These are phyloP conservation scores for Bombus superbus DNA, from an alignment of 1,140 invertebrate genomes.

Conservation along the genomic window DNA sequence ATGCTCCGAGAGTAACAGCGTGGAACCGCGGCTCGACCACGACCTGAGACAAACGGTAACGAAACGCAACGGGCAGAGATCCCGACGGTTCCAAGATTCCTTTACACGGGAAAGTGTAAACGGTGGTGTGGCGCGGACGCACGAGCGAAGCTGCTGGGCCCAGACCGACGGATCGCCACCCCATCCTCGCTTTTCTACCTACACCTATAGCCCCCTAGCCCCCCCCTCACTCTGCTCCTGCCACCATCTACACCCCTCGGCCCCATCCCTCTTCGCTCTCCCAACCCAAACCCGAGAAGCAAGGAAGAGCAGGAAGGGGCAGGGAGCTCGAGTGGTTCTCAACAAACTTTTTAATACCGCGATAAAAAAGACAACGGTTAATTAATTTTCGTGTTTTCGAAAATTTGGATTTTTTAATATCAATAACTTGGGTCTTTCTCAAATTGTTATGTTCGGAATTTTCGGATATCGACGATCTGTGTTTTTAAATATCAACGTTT, in stretches of 20 bases:
- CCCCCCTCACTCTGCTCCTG: not conserved
- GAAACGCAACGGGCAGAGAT: slow-evolving; percentile 64
- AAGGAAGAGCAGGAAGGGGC: slow-evolving; percentile 55
- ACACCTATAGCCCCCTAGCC: slow-evolving; percentile 59
- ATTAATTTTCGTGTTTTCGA: not conserved
- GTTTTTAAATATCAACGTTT: not conserved
- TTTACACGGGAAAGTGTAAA: slow-evolving; percentile 76
- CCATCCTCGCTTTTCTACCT: slow-evolving; percentile 40
- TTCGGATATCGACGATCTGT: not conserved
- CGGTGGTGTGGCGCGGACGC: slow-evolving; percentile 73
- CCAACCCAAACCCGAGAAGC: slow-evolving; percentile 41
- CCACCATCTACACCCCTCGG: not conserved
- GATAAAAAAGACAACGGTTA: not conserved
- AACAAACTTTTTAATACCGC: slow-evolving; percentile 37
- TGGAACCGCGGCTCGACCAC: slow-evolving; percentile 70
- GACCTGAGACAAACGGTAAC: slow-evolving; percentile 77
- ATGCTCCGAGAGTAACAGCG: slow-evolving; percentile 52
- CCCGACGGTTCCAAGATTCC: slow-evolving; percentile 46
- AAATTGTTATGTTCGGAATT: too few species aligned
- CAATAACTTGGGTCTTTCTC: too few species aligned
- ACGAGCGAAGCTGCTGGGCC: slow-evolving; percentile 45
- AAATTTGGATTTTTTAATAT: not conserved
- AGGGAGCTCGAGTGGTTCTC: slow-evolving; percentile 66
- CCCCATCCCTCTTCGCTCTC: slow-evolving; percentile 30
- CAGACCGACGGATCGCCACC: slow-evolving; percentile 44